Conservation (phyloP, 2,797 vertebrate species). For the Manis crassicaudata region DNA sequence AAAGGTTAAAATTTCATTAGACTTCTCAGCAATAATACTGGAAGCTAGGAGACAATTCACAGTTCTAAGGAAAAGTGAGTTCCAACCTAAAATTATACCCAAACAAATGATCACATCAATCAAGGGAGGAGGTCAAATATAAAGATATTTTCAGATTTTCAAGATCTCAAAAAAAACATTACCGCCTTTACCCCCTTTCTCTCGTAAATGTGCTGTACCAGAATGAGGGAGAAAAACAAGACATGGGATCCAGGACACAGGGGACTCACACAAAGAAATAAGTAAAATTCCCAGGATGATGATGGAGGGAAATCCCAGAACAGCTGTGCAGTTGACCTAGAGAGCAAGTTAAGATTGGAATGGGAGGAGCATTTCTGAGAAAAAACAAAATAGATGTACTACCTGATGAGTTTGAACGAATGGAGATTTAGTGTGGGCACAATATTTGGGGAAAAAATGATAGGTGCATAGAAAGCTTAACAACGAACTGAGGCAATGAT, state of each 20-base stretch:
- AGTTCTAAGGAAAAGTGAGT: slow-evolving; percentile 44
- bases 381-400: neutral
- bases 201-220: neutral
- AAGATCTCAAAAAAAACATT: neutral
- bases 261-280: neutral
- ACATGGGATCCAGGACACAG: neutral
- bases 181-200: neutral
- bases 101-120: neutral
- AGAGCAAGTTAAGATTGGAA: slow-evolving; percentile 4
- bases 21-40: neutral
- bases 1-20: slow-evolving; percentile 13
- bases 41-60: neutral
- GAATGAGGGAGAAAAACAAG: slow-evolving; percentile 46
- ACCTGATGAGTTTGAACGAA: neutral
- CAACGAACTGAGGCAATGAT: neutral
- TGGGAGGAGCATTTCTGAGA: neutral
- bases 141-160: slow-evolving; percentile 18
- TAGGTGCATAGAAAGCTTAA: neutral
- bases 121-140: neutral
- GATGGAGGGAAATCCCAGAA: slow-evolving; percentile 24
- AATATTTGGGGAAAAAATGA: neutral
- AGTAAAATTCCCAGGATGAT: slow-evolving; percentile 35
- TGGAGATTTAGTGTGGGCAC: neutral
- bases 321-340: neutral
- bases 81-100: slow-evolving; percentile 36